These are phyloP conservation scores for Chinchilla lanigera DNA, from an alignment of 2,113 vertebrate genomes.

Conservation along the genomic window DNA sequence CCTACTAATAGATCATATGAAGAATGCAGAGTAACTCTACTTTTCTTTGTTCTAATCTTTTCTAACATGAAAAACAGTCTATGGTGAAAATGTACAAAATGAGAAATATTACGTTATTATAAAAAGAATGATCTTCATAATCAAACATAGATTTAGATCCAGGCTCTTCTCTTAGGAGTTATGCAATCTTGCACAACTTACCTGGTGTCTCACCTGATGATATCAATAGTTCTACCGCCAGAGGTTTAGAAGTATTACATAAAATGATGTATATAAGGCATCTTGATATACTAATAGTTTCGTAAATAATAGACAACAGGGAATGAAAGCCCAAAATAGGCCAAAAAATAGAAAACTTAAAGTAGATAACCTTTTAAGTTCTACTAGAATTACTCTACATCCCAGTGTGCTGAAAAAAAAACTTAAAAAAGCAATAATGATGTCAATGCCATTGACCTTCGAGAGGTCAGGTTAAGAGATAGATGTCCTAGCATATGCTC, in stretches of 20 bases:
- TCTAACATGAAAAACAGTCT: not conserved
- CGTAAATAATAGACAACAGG: not conserved
- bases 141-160: not conserved
- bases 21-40: not conserved
- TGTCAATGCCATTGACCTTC: not conserved
- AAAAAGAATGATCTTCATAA: not conserved
- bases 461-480: not conserved
- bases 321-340: not conserved
- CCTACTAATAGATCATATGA: not conserved
- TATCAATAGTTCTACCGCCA: not conserved
- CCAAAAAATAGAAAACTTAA: conserved; percentile 21
- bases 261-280: not conserved
- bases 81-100: conserved; percentile 19
- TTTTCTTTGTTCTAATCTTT: not conserved
- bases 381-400: not conserved
- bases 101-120: not conserved
- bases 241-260: not conserved
- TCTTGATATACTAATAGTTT: not conserved
- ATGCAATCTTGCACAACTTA: not conserved
- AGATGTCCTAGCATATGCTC: not conserved
- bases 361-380: not conserved
- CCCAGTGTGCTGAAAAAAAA: not conserved
- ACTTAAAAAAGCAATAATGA: not conserved
- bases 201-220: not conserved
- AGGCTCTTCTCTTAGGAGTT: not conserved